These are phyloP conservation scores for Chelidonichthys spinosus DNA, from an alignment of 2,797 vertebrate genomes.

Conservation along the genomic window DNA sequence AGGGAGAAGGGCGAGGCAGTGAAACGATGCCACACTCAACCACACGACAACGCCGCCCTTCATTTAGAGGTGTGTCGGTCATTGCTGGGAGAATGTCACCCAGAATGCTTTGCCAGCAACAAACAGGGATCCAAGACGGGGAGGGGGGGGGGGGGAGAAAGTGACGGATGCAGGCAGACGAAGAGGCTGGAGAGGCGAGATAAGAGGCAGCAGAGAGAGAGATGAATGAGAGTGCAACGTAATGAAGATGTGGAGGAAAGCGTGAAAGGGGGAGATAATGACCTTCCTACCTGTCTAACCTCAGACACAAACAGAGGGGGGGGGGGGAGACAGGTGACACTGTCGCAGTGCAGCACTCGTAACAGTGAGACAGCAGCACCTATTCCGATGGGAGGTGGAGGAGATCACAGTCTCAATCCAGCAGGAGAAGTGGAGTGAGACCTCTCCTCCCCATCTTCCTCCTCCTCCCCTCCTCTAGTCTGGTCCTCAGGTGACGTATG, in stretches of 20 bases:
- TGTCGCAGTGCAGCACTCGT: conserved; percentile 59
- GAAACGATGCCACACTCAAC: background rate
- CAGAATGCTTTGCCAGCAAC: conserved; percentile 50
- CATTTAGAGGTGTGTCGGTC: conserved; percentile 42
- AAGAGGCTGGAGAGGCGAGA: conserved; percentile 24
- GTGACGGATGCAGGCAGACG: conserved; percentile 21
- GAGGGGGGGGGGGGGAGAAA: conserved; percentile 6
- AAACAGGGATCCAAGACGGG: conserved; percentile 1
- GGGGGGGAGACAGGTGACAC: conserved; percentile 29
- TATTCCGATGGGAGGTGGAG: conserved; percentile 17
- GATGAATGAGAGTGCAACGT: conserved; percentile 27
- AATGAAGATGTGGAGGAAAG: conserved; percentile 14
- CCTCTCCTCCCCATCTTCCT: background rate
- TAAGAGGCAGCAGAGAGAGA: conserved; percentile 30
- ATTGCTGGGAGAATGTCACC: conserved; percentile 41
- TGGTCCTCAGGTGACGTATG: conserved; percentile 43
- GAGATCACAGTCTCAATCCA: conserved; percentile 7
- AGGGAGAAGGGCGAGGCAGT: conserved; percentile 16
- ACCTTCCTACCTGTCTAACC: conserved; percentile 46
- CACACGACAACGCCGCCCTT: conserved; percentile 21
- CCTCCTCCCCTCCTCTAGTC: conserved; percentile 2
- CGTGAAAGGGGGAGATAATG: conserved; percentile 33
- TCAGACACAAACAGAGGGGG: conserved; percentile 9
- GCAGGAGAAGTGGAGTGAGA: conserved; percentile 42
- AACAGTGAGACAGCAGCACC: background rate